These are phyloP conservation scores for Gadus chalcogrammus DNA, from an alignment of 2,113 vertebrate genomes.

Conservation along the genomic window DNA sequence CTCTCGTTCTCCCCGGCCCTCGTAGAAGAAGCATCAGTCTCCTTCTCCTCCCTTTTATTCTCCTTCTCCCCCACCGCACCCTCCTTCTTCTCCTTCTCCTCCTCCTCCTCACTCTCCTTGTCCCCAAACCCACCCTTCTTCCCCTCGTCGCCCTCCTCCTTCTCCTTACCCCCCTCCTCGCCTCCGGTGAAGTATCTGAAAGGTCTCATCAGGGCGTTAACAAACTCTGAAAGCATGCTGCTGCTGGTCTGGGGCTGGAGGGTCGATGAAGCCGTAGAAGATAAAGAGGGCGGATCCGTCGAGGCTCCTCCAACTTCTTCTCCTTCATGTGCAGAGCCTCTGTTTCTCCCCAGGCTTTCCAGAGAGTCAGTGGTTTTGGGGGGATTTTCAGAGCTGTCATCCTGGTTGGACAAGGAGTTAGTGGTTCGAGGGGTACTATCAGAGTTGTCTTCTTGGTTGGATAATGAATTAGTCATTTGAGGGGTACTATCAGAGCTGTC, in stretches of 20 bases:
- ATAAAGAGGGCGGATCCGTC: slow-evolving; percentile 28
- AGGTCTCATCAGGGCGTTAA: slow-evolving; percentile 70
- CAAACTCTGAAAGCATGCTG: slow-evolving; percentile 65
- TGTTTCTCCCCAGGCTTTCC: slow-evolving; percentile 48
- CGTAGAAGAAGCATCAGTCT: no score
- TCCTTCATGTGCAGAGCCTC: slow-evolving; percentile 65
- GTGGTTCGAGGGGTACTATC: no score
- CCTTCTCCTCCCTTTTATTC: no score
- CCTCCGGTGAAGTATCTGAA: slow-evolving; percentile 61
- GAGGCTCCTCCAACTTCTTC: slow-evolving; percentile 27
- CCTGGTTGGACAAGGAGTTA: slow-evolving; percentile 5
- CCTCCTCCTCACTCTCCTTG: no score
- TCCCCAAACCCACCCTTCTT: no score
- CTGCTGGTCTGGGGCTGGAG: slow-evolving; percentile 56
- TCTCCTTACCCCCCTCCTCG: no score
- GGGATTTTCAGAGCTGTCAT: slow-evolving; percentile 9
- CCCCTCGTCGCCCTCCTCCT: no score
- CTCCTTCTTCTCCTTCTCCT: no score
- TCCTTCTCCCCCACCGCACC: no score
- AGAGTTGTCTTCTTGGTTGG: slow-evolving; percentile 18
- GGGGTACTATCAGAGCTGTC: neutral
- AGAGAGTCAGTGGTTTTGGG: slow-evolving; percentile 29
- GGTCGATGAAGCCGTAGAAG: slow-evolving; percentile 40
- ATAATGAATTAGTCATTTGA: neutral
- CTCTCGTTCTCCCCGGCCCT: no score